phyloP scores from a whole-genome alignment of 2,888 invertebrate genomes.

The Congeria kusceri region DNA sequence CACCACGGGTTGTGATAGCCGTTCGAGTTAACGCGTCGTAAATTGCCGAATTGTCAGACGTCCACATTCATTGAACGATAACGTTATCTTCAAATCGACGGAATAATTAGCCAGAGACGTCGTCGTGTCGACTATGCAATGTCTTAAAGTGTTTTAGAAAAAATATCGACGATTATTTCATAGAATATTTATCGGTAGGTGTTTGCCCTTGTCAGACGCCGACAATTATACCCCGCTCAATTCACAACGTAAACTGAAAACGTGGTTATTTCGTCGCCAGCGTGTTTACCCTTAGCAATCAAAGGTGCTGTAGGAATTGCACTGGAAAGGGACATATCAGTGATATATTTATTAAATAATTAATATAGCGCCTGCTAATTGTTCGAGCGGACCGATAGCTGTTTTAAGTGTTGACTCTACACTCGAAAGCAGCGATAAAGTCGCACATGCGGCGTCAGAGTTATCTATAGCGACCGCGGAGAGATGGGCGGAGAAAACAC shows the following conservation, averaged over 20 bases:
- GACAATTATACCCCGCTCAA: constrained; percentile 51
- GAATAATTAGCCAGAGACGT: constrained; percentile 53
- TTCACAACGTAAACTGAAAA: constrained; percentile 44
- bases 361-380: constrained; percentile 58
- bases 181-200: constrained; percentile 59
- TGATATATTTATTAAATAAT: constrained; percentile 60
- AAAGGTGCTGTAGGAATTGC: constrained; percentile 51
- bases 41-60: no score
- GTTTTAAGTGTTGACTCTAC: constrained; percentile 56
- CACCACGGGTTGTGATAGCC: no score
- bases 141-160: constrained; percentile 58
- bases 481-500: no score
- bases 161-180: constrained; percentile 51
- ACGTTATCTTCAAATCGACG: constrained; percentile 37
- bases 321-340: constrained; percentile 36
- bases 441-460: constrained; percentile 54
- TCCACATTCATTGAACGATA: neutral
- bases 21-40: no score
- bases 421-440: constrained; percentile 60
- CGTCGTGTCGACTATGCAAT: constrained; percentile 38
- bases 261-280: constrained; percentile 58
- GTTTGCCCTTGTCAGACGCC: constrained; percentile 52
- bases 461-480: constrained; percentile 51
- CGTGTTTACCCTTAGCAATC: constrained; percentile 54
- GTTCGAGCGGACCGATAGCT: constrained; percentile 56